Evolutionary conservation across 1,140 invertebrate genomes (phyloP), one percentile per base, ranked within the genome.

Genomic region (Holcopasites calliopsidis): DNA sequence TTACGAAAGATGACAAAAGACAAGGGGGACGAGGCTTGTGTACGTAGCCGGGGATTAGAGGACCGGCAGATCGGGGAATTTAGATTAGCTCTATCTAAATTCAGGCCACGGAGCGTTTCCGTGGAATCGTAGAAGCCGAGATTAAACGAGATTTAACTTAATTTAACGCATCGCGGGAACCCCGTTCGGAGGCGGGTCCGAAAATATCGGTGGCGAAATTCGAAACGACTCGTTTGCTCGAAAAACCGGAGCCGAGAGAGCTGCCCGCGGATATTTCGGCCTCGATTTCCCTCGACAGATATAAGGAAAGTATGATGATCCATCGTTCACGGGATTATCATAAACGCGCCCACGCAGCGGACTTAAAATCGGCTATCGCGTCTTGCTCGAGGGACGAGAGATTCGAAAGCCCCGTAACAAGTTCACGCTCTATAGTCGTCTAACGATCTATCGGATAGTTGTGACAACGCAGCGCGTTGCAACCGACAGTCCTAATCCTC

Each of bases 61-160:
- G 49, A 33, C 28, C 61, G 33, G 58, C 31, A 66, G 71, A 66
- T 66, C 61, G 61, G 61, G 62, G 71, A 72, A 74, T 74, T 69
- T 60, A 68, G 64, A 69, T 75, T 75, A 68, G 65, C 73, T 69
- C 54, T 57, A 69, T 69, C 64, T 75, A 69, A 75, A 69, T 75
- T 68, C 64, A 31, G 23, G 42, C 65, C 44, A 69, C 73, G 65
- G n/a, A 40, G n/a, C 52, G 64, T 68, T 40, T 38, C 62, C 64
- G 64, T 47, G 35, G 49, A 57, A 66, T 66, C 61, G 71, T 60
- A 60, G 65, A 60, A 68, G 52, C 65, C 73, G 40, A 68, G 73
- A 68, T 68, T 68, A 75, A 75, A 75, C 44, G 52, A 69, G 65
- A 75, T 69, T 75, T 75, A 69, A 75, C 73, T 68, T 66, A 74